A percentile compares a stretch with the other conserved stretches of the same genome.
Conservation (phyloP, 2,113 vertebrate genomes). For the Tragelaphus buxtoni region DNA sequence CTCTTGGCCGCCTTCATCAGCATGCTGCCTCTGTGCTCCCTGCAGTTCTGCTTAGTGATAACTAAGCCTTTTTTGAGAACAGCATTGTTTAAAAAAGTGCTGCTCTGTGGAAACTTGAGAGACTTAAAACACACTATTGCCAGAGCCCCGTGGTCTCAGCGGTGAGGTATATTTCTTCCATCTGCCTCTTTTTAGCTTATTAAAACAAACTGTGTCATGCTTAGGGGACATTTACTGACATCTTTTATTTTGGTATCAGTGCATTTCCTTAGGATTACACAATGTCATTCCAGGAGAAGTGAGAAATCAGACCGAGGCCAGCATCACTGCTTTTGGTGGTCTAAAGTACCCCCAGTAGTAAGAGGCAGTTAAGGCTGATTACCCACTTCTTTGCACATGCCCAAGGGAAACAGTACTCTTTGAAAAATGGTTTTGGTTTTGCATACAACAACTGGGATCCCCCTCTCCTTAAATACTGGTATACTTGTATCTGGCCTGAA, state of each 20-base stretch:
- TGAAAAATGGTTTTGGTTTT: background rate
- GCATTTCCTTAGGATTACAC: background rate
- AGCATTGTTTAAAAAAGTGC: constrained; percentile 21
- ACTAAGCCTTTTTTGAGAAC: constrained; percentile 7
- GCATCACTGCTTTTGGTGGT: background rate
- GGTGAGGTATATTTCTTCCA: background rate
- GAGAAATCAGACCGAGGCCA: background rate
- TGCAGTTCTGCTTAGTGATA: constrained; percentile 23
- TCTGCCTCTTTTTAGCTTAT: background rate
- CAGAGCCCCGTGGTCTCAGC: background rate
- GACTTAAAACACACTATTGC: background rate
- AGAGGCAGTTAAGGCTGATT: background rate
- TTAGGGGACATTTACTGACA: background rate
- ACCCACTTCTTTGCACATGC: background rate
- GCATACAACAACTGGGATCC: background rate
- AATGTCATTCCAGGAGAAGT: background rate
- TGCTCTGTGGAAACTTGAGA: constrained; percentile 49
- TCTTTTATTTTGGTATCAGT: background rate
- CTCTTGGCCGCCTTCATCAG: background rate
- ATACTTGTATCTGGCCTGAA: background rate
- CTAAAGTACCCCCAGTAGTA: background rate
- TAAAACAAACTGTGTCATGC: background rate
- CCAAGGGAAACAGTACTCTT: background rate
- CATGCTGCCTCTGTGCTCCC: background rate
- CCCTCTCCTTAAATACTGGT: background rate